Evolutionary conservation across 1,140 invertebrate genomes (phyloP).

Genomic region (Mizuhopecten yessoensis): DNA sequence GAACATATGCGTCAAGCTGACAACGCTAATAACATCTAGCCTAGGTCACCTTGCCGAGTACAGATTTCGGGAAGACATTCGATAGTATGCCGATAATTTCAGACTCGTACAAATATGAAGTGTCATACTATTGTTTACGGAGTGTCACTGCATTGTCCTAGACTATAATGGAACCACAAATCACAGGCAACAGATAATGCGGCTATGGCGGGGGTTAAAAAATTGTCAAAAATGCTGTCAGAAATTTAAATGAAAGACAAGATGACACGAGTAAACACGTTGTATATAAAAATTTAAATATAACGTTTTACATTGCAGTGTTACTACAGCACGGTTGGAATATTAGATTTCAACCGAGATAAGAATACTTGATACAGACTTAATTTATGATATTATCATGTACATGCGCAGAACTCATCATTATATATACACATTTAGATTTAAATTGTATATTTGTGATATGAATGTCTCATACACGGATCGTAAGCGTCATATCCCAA

Average conservation of each 20-base stretch:
- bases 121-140: neutral
- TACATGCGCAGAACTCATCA: neutral
- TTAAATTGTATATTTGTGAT: conserved; percentile 36
- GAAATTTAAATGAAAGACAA: neutral
- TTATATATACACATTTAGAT: conserved; percentile 40
- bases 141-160: neutral
- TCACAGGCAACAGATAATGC: neutral
- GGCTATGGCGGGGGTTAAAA: neutral
- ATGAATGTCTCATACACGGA: neutral
- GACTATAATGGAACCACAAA: conserved; percentile 1
- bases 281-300: conserved; percentile 24
- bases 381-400: conserved; percentile 40
- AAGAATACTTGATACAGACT: neutral
- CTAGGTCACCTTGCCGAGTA: conserved; percentile 3
- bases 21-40: neutral
- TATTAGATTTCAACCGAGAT: conserved; percentile 27
- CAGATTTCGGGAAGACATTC: neutral
- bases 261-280: neutral
- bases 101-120: conserved; percentile 24
- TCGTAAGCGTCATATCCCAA: neutral
- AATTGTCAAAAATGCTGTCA: conserved; percentile 38
- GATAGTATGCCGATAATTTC: conserved; percentile 23
- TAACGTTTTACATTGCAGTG: conserved; percentile 16
- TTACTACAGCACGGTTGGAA: neutral
- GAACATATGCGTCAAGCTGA: neutral